phyloP scores from a whole-genome alignment of 2,888 invertebrate genomes.

The Ryuthela nishihirai region DNA sequence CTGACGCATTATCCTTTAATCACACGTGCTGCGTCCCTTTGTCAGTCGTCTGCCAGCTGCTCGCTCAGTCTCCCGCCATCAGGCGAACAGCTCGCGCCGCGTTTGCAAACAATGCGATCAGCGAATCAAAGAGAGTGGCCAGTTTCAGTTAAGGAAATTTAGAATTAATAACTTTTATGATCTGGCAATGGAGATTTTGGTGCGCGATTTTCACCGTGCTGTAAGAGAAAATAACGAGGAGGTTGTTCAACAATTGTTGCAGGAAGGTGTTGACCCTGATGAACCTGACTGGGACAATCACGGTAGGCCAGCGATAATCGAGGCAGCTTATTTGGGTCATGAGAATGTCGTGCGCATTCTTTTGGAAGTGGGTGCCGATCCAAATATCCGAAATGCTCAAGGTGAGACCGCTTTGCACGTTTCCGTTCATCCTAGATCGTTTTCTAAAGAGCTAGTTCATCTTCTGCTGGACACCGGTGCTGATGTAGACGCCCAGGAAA shows the following conservation, averaged over 20 bases:
- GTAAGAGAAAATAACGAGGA: slow-evolving; percentile 25
- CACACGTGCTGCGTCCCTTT: too few relatives aligned
- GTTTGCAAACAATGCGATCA: too few relatives aligned
- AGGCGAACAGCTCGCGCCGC: too few relatives aligned
- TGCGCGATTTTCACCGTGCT: slow-evolving; percentile 30
- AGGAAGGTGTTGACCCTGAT: slow-evolving; percentile 31
- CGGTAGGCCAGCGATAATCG: slow-evolving; percentile 34
- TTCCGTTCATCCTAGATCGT: slow-evolving; percentile 28
- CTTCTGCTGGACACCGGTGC: slow-evolving; percentile 33
- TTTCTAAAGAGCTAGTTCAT: slow-evolving; percentile 22
- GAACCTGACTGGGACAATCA: slow-evolving; percentile 38
- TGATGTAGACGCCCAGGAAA: slow-evolving; percentile 32
- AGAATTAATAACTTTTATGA: too few relatives aligned
- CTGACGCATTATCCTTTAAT: too few relatives aligned
- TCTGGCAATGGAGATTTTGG: slow-evolving; percentile 3
- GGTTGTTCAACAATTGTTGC: slow-evolving; percentile 19
- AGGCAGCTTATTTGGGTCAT: slow-evolving; percentile 33
- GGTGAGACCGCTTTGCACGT: slow-evolving; percentile 41
- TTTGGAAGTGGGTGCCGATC: slow-evolving; percentile 19
- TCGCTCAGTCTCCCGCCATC: too few relatives aligned
- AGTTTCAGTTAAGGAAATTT: too few relatives aligned
- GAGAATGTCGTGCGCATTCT: slow-evolving; percentile 22
- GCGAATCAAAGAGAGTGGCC: too few relatives aligned
- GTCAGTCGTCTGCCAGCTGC: too few relatives aligned
- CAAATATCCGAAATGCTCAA: slow-evolving; percentile 31